Evolutionary conservation across 2,797 vertebrate species (phyloP), one percentile per base, ranked within the genome.

Genomic region (Sparidentex hasta): DNA sequence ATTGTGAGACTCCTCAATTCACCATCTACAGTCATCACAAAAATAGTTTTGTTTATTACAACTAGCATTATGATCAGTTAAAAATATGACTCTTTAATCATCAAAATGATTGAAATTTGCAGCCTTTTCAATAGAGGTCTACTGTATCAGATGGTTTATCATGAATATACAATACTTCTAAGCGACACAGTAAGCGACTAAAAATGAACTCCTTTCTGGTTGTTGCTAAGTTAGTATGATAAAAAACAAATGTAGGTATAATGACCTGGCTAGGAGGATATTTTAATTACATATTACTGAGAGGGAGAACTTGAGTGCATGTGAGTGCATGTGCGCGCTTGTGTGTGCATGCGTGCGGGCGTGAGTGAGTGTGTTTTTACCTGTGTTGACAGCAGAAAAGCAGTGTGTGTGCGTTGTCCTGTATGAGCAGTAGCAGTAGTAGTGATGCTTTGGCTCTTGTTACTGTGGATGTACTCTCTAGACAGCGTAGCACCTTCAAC

Each of bases 361-460:
- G 65, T 59, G 47, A 33, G 9, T 51, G 65, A 64, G 66, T 77
- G 65, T 55, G 57, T 64, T 48, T 65, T 91, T 95, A 99, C 97
- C 97, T 98, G 84, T 96, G 92, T 78, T 97, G 97, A 93, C 97
- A 98, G 85, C 96, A 95, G 69, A 96, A 94, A 33, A 97, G 94
- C 62, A 98, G 87, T 89, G 96, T 97, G 66, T 98, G 96, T 3
- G 93, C 95, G 92, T 95, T 98, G 88, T 96, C 95, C 78, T 96
- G 91, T 64, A 98, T 91, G 82, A 98, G 90, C 52, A 96, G 95
- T 20, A 98, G 90, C 7, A 99, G 93, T 38, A 98, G 93, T 56
- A 99, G 93, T 78, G 97, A 95, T 66, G 97, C 94, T 93, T 98
- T 99, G 76, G 96, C 98, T 93, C 97, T 93, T 82, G 97, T 97